Conservation (phyloP, 2,797 vertebrate species). For the Crax fasciolata region DNA sequence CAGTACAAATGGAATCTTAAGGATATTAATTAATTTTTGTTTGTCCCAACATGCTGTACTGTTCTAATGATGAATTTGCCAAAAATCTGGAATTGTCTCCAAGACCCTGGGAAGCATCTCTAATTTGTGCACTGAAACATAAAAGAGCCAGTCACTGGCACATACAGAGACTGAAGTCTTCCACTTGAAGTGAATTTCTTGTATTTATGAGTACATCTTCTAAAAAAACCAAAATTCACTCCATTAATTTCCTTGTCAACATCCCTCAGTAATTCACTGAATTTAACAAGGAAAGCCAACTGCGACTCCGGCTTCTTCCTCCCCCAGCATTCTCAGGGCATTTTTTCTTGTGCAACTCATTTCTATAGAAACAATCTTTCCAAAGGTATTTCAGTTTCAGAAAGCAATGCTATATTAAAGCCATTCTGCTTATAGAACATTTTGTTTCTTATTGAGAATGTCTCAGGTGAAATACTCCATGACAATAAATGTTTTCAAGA, state of each 20-base stretch:
- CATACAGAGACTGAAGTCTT: not conserved
- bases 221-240: not conserved
- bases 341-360: constrained; percentile 9
- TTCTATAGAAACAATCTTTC: constrained; percentile 43
- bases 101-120: not conserved
- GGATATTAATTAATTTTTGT: not conserved
- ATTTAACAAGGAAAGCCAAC: not conserved
- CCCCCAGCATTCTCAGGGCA: not conserved
- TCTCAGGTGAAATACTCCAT: constrained; percentile 32
- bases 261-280: not conserved
- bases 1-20: not conserved
- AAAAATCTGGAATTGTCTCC: constrained; percentile 42
- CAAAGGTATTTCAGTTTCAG: constrained; percentile 37
- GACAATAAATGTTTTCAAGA: constrained; percentile 25
- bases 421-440: constrained; percentile 25
- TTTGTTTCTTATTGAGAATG: constrained; percentile 49
- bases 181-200: constrained; percentile 10
- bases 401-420: constrained; percentile 5
- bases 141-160: not conserved
- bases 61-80: constrained; percentile 2
- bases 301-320: not conserved
- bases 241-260: constrained; percentile 11
- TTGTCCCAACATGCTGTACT: not conserved
- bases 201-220: not conserved
- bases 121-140: constrained; percentile 31